Conservation (phyloP, 2,797 vertebrate genomes). For the Macroramphosus scolopax region DNA sequence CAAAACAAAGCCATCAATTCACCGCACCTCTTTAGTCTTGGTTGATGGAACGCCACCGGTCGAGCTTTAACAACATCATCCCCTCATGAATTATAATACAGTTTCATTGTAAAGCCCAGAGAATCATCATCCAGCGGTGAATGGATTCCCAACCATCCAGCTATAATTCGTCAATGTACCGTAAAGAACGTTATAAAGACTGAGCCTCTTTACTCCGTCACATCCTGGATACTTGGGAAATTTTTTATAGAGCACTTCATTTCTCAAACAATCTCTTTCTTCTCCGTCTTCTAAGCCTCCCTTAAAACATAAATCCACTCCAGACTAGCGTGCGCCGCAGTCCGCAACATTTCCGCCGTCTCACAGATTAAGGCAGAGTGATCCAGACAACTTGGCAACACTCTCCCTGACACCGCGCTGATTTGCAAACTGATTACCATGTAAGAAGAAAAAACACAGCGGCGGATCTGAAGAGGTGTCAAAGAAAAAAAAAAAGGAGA, state of each 20-base stretch:
- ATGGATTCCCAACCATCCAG: constrained; percentile 24
- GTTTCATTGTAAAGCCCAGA: no score
- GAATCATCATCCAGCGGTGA: constrained; percentile 1
- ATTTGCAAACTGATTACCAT: constrained; percentile 79
- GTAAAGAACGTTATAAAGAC: constrained; percentile 29
- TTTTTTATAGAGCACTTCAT: constrained; percentile 52
- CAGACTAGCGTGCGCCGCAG: constrained; percentile 52
- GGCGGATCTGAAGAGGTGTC: constrained; percentile 48
- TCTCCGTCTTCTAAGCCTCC: constrained; percentile 57
- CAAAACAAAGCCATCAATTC: constrained; percentile 46
- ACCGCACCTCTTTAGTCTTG: constrained; percentile 4
- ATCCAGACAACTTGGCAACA: constrained; percentile 71
- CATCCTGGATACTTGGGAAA: constrained; percentile 31
- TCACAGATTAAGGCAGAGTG: constrained; percentile 75
- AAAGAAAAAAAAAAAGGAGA: background rate
- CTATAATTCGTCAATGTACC: constrained; percentile 44
- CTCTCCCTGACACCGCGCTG: constrained; percentile 71
- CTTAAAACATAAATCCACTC: constrained; percentile 73
- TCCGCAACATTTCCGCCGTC: constrained; percentile 59
- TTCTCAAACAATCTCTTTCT: constrained; percentile 60
- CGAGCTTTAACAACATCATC: constrained; percentile 7
- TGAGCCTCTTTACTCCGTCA: constrained; percentile 38
- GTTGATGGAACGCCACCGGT: constrained; percentile 5
- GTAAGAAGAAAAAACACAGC: constrained; percentile 40
- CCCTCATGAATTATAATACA: constrained; percentile 4